Percentiles rank a stretch among this genome's conserved stretches.
phyloP scores from a whole-genome alignment of 2,113 vertebrate genomes.

The Choloepus hoffmanni region DNA sequence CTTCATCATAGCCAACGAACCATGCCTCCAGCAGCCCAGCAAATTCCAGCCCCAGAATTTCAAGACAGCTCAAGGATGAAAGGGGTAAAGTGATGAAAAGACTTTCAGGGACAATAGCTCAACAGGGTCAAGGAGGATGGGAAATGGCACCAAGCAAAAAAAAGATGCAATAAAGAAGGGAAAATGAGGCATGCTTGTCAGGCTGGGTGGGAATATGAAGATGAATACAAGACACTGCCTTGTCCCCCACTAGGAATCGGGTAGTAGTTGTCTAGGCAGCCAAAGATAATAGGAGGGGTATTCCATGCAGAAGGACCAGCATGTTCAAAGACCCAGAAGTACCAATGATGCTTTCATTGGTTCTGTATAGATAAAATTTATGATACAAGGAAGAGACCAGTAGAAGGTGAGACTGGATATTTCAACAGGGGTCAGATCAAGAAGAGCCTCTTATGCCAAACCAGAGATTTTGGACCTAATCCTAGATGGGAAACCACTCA shows the following conservation, averaged over 20 bases:
- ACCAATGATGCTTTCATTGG: not conserved
- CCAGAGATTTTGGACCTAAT: not conserved
- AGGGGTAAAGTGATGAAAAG: not conserved
- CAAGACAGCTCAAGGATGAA: not conserved
- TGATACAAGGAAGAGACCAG: not conserved
- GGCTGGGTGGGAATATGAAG: not conserved
- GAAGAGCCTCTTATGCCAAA: not conserved
- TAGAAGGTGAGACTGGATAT: not conserved
- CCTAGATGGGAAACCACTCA: not conserved
- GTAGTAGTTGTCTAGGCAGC: not conserved
- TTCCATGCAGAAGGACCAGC: not conserved
- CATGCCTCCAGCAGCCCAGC: not conserved
- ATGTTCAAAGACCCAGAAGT: not conserved
- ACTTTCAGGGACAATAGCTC: not conserved
- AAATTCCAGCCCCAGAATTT: slow-evolving; percentile 13
- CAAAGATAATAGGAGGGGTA: not conserved
- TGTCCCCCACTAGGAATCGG: not conserved
- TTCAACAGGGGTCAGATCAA: not conserved
- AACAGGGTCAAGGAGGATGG: not conserved
- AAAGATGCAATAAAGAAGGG: slow-evolving; percentile 2
- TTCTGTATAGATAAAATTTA: not conserved
- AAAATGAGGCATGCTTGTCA: not conserved
- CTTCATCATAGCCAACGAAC: not conserved
- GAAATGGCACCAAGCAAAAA: not conserved
- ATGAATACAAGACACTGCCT: not conserved